Evolutionary conservation across 2,113 vertebrate genomes (phyloP).

Genomic region (Corapipo altera): DNA sequence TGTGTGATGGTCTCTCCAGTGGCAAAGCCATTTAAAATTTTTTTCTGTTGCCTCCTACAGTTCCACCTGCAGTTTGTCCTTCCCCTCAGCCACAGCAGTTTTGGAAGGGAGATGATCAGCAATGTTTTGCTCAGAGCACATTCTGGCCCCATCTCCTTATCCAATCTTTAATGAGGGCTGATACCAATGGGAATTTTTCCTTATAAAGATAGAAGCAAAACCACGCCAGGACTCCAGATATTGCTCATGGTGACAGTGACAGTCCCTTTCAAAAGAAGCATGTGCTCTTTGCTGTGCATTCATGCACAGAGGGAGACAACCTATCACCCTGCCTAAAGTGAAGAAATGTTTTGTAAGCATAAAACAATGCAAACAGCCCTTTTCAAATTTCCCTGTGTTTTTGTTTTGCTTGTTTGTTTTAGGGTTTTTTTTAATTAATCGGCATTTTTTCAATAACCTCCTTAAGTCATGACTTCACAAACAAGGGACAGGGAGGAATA

Average conservation of each 20-base stretch:
- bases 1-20: neutral
- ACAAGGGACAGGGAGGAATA: neutral
- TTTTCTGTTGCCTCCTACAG: neutral
- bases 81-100: neutral
- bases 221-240: neutral
- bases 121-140: accelerated
- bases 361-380: neutral
- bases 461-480: neutral
- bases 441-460: neutral
- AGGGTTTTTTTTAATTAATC: neutral
- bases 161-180: neutral
- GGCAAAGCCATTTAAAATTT: neutral
- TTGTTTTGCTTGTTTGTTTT: neutral
- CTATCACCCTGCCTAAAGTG: neutral
- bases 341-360: neutral
- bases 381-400: neutral
- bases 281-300: neutral
- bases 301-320: neutral
- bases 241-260: neutral
- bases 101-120: neutral
- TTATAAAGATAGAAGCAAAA: neutral
- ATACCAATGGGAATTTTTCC: neutral
- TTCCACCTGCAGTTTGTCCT: neutral
- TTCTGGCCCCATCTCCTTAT: neutral
- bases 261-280: neutral